Percentiles rank a stretch among this genome's conserved stretches.
These are phyloP conservation scores for Mormyrops boulengeri DNA, from an alignment of 2,797 vertebrate genomes.

Conservation along the genomic window DNA sequence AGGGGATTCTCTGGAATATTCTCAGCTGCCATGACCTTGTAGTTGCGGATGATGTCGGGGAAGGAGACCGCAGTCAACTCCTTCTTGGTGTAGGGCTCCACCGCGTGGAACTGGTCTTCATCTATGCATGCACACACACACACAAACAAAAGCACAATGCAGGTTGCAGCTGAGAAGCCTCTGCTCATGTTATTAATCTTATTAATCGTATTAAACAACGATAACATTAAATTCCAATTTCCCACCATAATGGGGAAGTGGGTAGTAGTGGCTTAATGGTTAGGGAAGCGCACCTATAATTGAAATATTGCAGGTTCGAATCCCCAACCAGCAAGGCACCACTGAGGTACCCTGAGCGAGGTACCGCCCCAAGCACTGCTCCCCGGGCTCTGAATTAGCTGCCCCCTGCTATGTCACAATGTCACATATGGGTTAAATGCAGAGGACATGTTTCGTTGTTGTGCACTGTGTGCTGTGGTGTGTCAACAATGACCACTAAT, in stretches of 20 bases:
- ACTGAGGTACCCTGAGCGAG: no score
- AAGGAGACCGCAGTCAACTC: constrained; percentile 86
- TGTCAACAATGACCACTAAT: no score
- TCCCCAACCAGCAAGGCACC: no score
- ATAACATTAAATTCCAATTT: neutral
- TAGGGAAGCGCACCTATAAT: no score
- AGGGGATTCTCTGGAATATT: constrained; percentile 95
- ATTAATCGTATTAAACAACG: neutral
- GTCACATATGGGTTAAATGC: no score
- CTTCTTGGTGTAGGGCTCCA: constrained; percentile 93
- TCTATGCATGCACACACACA: constrained; percentile 37
- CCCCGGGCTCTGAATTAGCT: no score
- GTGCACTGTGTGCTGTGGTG: no score
- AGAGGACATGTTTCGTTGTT: no score
- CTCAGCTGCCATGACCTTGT: constrained; percentile 92
- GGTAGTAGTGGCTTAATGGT: no score
- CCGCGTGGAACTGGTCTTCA: constrained; percentile 79
- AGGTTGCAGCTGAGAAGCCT: neutral
- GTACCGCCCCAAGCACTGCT: no score
- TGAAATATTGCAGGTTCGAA: no score
- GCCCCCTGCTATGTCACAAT: no score
- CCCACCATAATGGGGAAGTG: neutral
- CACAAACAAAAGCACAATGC: constrained; percentile 7
- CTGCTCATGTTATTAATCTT: neutral
- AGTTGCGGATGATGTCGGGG: constrained; percentile 91